A percentile compares a stretch with the other conserved stretches of the same genome.
Conservation (phyloP, 2,113 vertebrate genomes). For the Pholis gunnellus region DNA sequence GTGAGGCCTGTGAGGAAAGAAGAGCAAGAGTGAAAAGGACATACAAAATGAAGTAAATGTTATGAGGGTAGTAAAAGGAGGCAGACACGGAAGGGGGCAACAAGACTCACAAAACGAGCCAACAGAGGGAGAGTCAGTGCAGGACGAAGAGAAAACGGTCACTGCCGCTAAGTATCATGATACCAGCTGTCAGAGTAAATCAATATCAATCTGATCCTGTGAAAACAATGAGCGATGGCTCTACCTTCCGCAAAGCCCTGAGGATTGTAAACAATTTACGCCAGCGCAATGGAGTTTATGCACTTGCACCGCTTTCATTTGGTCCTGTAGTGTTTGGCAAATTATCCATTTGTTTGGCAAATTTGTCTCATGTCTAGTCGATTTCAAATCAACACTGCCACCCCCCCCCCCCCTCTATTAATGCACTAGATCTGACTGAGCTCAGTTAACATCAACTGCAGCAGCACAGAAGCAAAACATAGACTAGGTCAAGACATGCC, state of each 20-base stretch:
- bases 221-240: slow-evolving; percentile 66
- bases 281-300: slow-evolving; percentile 44
- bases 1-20: slow-evolving; percentile 85
- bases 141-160: slow-evolving; percentile 52
- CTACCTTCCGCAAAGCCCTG: slow-evolving; percentile 44
- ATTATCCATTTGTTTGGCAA: slow-evolving; percentile 70
- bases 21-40: slow-evolving; percentile 37
- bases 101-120: slow-evolving; percentile 21
- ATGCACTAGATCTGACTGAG: slow-evolving; percentile 14
- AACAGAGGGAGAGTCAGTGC: slow-evolving; percentile 14
- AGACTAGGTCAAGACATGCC: slow-evolving; percentile 12
- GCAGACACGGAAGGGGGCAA: slow-evolving; percentile 26
- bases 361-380: slow-evolving; percentile 64
- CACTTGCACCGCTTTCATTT: slow-evolving; percentile 51
- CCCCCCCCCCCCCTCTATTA: neutral
- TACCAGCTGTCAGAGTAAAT: slow-evolving; percentile 72
- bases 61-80: slow-evolving; percentile 24
- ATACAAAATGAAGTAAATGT: slow-evolving; percentile 32
- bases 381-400: slow-evolving; percentile 50
- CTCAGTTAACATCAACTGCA: slow-evolving; percentile 30
- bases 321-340: slow-evolving; percentile 51
- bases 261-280: slow-evolving; percentile 68
- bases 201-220: slow-evolving; percentile 70
- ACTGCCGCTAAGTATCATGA: slow-evolving; percentile 63
- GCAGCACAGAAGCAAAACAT: slow-evolving; percentile 32